Evolutionary conservation across 2,113 vertebrate species (phyloP), one percentile per base, ranked within the genome.

Genomic region (Petrocephalus zakoni): DNA sequence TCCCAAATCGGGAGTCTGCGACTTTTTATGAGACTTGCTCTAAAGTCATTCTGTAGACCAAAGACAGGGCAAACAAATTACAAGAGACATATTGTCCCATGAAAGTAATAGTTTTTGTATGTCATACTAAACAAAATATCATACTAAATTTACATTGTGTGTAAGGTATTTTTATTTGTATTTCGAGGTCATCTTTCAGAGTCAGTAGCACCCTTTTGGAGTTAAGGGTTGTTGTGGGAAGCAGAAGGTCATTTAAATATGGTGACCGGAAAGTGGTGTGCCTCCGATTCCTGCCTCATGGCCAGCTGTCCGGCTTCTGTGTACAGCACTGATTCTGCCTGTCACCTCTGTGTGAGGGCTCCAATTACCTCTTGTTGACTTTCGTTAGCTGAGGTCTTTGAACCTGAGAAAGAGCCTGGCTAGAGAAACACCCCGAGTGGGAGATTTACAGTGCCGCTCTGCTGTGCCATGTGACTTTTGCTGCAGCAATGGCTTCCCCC

Each of bases 211-310:
- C n/a, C 61, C 10, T 68, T 68, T 68, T 13, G 10, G 9, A 29
- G 25, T 29, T 68, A 13, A 68, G 61, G 61, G 25, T 68, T 29
- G 25, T 9, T 2, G 15, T 19, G 4, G 72, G 72, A 34, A 13
- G 34, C 72, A 78, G 72, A 34, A 78, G 72, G 72, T 78, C 72
- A 78, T 78, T 78, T 78, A 78, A 78, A 78, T 42, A 42, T 78
- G 34, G 72, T 78, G 72, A 78, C 72, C 6, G 72, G 34, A 7
- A 19, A 37, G 72, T 7, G 13, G 72, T 8, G 13, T 78, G 72
- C 5, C 34, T 78, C 29, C 72, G 25, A 42, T 78, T 5, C 72
- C 5, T 15, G 72, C 34, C 72, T 78, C 15, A 78, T 19, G 72
- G 34, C 72, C 72, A 78, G 72, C 72, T 78, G 72, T 78, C 34